phyloP scores from a whole-genome alignment of 2,888 invertebrate genomes.

The Cataglyphis cursor region DNA sequence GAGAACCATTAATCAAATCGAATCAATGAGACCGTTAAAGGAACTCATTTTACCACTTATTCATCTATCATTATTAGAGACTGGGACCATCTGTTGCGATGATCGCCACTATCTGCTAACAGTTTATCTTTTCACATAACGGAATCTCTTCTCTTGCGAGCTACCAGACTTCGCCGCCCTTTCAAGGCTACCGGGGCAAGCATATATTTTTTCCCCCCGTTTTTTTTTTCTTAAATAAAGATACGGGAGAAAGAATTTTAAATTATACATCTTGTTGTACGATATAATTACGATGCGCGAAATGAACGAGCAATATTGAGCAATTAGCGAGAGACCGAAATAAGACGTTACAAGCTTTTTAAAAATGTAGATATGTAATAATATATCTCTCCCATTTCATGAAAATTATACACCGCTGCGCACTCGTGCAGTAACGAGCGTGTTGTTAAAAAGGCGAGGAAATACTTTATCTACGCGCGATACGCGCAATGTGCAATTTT shows the following conservation, averaged over 20 bases:
- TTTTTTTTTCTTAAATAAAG: slow-evolving; percentile 33
- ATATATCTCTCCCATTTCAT: slow-evolving; percentile 49
- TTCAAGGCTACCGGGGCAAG: slow-evolving; percentile 26
- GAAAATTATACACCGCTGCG: slow-evolving; percentile 67
- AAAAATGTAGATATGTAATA: slow-evolving; percentile 72
- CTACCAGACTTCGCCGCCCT: slow-evolving; percentile 36
- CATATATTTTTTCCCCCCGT: not conserved
- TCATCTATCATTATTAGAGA: slow-evolving; percentile 86
- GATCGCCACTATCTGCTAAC: slow-evolving; percentile 54
- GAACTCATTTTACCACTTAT: slow-evolving; percentile 85
- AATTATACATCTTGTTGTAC: slow-evolving; percentile 42
- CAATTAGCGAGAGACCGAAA: slow-evolving; percentile 47
- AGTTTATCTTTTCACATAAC: slow-evolving; percentile 53
- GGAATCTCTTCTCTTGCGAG: slow-evolving; percentile 38
- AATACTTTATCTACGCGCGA: slow-evolving; percentile 69
- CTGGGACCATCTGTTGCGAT: slow-evolving; percentile 60
- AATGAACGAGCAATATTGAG: slow-evolving; percentile 39
- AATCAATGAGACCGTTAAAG: slow-evolving; percentile 83
- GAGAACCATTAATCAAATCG: slow-evolving; percentile 82
- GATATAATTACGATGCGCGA: slow-evolving; percentile 47
- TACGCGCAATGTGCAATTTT: slow-evolving; percentile 56
- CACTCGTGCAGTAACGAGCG: slow-evolving; percentile 65
- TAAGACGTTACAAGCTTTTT: slow-evolving; percentile 61
- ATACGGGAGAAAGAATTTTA: slow-evolving; percentile 19
- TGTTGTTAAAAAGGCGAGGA: slow-evolving; percentile 71